Evolutionary conservation across 2,888 invertebrate species (phyloP).

Genomic region (Lissocephala sabroskyi): DNA sequence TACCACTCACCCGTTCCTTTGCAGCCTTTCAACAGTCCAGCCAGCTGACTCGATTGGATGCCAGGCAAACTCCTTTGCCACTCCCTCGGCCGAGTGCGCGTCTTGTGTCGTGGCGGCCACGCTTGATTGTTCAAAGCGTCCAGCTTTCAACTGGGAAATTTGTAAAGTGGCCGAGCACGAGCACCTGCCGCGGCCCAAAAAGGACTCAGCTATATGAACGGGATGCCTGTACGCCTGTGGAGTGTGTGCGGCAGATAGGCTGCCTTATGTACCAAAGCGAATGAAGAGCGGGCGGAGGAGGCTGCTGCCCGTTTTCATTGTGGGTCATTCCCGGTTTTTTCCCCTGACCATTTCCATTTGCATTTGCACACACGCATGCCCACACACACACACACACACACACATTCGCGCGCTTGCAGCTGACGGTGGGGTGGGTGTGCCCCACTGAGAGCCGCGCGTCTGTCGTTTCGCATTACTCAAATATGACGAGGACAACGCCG

Average conservation of each 20-base stretch:
- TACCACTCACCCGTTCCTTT: slow-evolving; percentile 3
- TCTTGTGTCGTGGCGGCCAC: slow-evolving; percentile 32
- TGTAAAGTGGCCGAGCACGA: slow-evolving; percentile 47
- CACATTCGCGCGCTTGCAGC: slow-evolving; percentile 43
- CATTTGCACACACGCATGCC: slow-evolving; percentile 19
- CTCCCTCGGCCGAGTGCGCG: neutral
- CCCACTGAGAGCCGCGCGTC: slow-evolving; percentile 51
- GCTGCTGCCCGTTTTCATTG: slow-evolving; percentile 44
- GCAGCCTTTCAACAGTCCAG: slow-evolving; percentile 5
- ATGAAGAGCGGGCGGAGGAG: neutral
- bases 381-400: slow-evolving; percentile 12
- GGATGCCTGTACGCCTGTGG: slow-evolving; percentile 2
- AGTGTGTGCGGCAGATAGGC: slow-evolving; percentile 9
- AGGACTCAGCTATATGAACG: no score
- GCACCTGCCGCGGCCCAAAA: no score
- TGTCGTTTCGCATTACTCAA: slow-evolving; percentile 50
- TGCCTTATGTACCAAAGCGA: neutral
- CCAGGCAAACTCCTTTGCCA: slow-evolving; percentile 26
- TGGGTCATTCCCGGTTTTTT: slow-evolving; percentile 44
- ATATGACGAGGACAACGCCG: slow-evolving; percentile 9
- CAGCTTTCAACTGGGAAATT: slow-evolving; percentile 53
- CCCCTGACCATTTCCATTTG: slow-evolving; percentile 33
- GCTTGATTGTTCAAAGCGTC: slow-evolving; percentile 59
- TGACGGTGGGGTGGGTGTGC: no score
- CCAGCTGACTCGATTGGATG: no score